Conservation (phyloP, 1,140 invertebrate genomes). For the Holcopasites calliopsidis region DNA sequence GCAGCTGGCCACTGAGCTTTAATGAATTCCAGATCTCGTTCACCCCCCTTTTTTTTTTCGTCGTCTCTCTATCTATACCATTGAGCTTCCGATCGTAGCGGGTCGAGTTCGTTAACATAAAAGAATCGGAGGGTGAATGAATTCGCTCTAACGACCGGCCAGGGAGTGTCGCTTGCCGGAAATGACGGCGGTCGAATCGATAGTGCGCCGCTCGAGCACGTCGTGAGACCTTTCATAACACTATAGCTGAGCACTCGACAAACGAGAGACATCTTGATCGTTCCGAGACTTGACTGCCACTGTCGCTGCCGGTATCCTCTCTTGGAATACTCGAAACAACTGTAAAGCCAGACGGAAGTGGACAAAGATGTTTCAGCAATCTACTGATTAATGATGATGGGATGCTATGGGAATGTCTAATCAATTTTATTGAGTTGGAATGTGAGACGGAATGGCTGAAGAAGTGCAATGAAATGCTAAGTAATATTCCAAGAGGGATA, state of each 20-base stretch:
- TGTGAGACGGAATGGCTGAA: neutral
- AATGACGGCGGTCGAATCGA: slow-evolving; percentile 56
- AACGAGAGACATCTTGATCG: slow-evolving; percentile 52
- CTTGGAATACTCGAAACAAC: neutral
- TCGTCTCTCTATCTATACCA: neutral
- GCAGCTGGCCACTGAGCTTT: slow-evolving; percentile 11
- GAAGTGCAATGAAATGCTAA: neutral
- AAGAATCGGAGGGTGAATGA: slow-evolving; percentile 50
- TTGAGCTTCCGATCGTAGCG: neutral
- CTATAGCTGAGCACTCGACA: slow-evolving; percentile 52
- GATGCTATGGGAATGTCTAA: neutral
- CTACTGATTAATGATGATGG: neutral
- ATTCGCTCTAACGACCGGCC: slow-evolving; percentile 51
- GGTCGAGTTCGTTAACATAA: slow-evolving; percentile 27
- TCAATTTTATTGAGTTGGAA: too few relatives aligned
- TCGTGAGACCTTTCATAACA: slow-evolving; percentile 49
- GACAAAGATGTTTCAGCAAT: neutral
- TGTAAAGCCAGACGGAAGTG: neutral
- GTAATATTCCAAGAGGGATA: neutral
- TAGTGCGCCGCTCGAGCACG: slow-evolving; percentile 41
- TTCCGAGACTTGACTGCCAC: slow-evolving; percentile 10
- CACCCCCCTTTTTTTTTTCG: slow-evolving; percentile 25
- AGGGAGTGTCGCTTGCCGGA: slow-evolving; percentile 51
- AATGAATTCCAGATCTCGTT: slow-evolving; percentile 46
- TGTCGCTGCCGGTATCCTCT: neutral